phyloP scores from a whole-genome alignment of 1,140 invertebrate species.

The Archivesica marissinica region DNA sequence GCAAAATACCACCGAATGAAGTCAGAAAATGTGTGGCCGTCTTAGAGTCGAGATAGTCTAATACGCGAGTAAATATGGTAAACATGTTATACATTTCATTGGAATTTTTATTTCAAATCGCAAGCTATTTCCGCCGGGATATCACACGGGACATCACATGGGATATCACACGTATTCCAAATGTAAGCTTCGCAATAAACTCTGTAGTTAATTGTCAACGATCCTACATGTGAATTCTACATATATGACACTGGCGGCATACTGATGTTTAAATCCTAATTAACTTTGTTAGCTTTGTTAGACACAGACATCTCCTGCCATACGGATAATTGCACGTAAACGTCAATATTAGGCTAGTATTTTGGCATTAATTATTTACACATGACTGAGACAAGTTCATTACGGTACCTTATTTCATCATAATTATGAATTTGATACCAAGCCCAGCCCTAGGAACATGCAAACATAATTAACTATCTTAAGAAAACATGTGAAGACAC shows the following conservation, averaged over 20 bases:
- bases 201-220: too few species aligned
- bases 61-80: too few species aligned
- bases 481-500: not conserved
- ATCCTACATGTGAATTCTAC: too few species aligned
- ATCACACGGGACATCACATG: too few species aligned
- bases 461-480: slow-evolving; percentile 30
- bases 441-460: not conserved
- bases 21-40: too few species aligned
- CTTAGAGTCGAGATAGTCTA: too few species aligned
- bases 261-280: slow-evolving; percentile 1
- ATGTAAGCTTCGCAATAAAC: too few species aligned
- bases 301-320: not conserved
- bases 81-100: too few species aligned
- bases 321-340: slow-evolving; percentile 22
- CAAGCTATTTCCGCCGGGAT: too few species aligned
- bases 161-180: too few species aligned
- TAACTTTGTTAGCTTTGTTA: not conserved
- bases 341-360: slow-evolving; percentile 22
- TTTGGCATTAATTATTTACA: slow-evolving; percentile 37
- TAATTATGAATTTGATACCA: slow-evolving; percentile 46
- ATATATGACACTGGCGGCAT: not conserved
- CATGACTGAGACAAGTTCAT: not conserved
- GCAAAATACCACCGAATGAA: too few species aligned
- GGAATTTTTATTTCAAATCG: too few species aligned
- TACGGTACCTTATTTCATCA: slow-evolving; percentile 37